phyloP scores from a whole-genome alignment of 2,888 invertebrate species.

The Drosophila affinis region DNA sequence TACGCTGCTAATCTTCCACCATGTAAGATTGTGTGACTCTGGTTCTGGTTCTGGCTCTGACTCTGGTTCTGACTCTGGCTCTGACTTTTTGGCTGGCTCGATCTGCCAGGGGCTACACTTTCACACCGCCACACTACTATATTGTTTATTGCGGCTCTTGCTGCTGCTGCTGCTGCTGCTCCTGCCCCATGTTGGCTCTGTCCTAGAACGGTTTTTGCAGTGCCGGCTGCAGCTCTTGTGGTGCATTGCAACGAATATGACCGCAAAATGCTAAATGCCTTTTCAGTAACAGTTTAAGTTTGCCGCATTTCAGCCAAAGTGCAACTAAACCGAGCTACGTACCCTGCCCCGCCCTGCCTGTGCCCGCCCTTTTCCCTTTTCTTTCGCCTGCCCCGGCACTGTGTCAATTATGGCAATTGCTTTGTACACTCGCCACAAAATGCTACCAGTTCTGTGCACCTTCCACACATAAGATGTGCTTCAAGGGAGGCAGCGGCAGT shows the following conservation, averaged over 20 bases:
- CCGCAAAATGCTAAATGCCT: slow-evolving; percentile 74
- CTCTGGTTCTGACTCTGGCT: slow-evolving; percentile 40
- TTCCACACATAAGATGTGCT: slow-evolving; percentile 53
- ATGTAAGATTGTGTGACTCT: slow-evolving; percentile 42
- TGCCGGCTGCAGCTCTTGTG: slow-evolving; percentile 49
- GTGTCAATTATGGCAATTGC: slow-evolving; percentile 73
- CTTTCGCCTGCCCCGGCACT: slow-evolving; percentile 25
- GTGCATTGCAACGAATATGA: slow-evolving; percentile 61
- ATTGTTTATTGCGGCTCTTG: slow-evolving; percentile 72
- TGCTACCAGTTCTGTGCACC: slow-evolving; percentile 62
- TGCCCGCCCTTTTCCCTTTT: not conserved
- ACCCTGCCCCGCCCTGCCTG: not conserved
- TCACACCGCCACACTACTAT: slow-evolving; percentile 18
- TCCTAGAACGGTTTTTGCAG: slow-evolving; percentile 51
- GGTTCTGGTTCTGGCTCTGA: slow-evolving; percentile 4
- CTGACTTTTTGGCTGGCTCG: slow-evolving; percentile 70
- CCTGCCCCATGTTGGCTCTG: slow-evolving; percentile 23
- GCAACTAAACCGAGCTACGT: slow-evolving; percentile 44
- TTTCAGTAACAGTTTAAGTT: slow-evolving; percentile 70
- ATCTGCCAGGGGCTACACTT: slow-evolving; percentile 62
- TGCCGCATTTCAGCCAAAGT: slow-evolving; percentile 69
- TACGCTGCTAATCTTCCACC: slow-evolving; percentile 70
- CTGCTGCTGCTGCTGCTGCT: not conserved
- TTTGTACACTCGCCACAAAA: slow-evolving; percentile 70
- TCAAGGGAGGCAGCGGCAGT: slow-evolving; percentile 10